Evolutionary conservation across 2,888 invertebrate genomes (phyloP).

Genomic region (Tupiocoris notatus): DNA sequence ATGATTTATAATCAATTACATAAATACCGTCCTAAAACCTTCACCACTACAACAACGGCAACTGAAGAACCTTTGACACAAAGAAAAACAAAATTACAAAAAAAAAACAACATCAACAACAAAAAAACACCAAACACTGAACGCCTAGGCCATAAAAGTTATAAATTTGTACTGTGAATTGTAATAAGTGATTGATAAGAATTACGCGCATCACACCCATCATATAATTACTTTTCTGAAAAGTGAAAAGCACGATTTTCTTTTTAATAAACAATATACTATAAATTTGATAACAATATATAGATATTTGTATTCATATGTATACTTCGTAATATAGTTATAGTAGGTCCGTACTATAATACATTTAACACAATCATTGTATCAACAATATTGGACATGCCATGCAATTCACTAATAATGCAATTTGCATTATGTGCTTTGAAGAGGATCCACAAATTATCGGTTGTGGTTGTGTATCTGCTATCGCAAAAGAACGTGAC

Average conservation of each 20-base stretch:
- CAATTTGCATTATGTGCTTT: not conserved
- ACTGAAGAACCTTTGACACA: not conserved
- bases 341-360: not conserved
- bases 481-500: not conserved
- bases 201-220: not conserved
- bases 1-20: not conserved
- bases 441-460: not conserved
- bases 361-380: not conserved
- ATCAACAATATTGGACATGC: not conserved
- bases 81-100: not conserved
- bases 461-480: not conserved
- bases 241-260: slow-evolving; percentile 36
- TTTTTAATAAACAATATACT: slow-evolving; percentile 44
- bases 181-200: slow-evolving; percentile 39
- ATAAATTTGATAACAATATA: slow-evolving; percentile 44
- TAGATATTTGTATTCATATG: slow-evolving; percentile 33
- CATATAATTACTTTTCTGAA: not conserved
- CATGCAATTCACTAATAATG: not conserved
- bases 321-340: slow-evolving; percentile 10
- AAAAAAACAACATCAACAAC: too few species aligned
- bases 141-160: not conserved
- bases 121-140: not conserved
- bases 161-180: slow-evolving; percentile 28
- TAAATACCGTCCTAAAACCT: not conserved
- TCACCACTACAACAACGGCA: not conserved